Conservation (phyloP, 2,888 invertebrate genomes). For the Drosophila algonquin region DNA sequence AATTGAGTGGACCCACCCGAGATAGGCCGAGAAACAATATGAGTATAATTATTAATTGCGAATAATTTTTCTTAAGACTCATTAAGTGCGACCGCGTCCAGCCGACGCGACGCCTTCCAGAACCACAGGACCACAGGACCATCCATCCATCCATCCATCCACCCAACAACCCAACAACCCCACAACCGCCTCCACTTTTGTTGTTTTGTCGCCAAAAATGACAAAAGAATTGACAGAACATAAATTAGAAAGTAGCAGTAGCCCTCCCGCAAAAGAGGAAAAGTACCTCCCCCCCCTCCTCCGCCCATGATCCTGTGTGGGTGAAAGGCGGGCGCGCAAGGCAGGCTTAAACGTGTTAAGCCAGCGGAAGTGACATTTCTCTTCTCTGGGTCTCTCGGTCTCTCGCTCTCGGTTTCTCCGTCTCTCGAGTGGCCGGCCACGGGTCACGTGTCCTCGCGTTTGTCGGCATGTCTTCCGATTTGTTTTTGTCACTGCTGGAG, state of each 20-base stretch:
- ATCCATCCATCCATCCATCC: conserved; percentile 11
- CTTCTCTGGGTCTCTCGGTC: conserved; percentile 21
- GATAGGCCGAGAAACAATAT: conserved; percentile 67
- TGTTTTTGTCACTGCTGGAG: conserved; percentile 72
- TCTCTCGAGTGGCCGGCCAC: background rate
- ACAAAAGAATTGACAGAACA: conserved; percentile 80
- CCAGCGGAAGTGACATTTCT: conserved; percentile 78
- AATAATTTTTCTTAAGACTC: conserved; percentile 79
- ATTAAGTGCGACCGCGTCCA: conserved; percentile 75
- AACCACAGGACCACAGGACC: conserved; percentile 39
- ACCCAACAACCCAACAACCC: no score
- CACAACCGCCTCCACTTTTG: conserved; percentile 2
- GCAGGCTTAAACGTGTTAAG: conserved; percentile 77
- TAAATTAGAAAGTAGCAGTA: conserved; percentile 80
- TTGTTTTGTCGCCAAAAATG: conserved; percentile 50
- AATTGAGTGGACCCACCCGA: conserved; percentile 30
- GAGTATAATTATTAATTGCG: conserved; percentile 78
- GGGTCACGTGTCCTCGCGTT: conserved; percentile 75
- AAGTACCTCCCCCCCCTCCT: background rate
- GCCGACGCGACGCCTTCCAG: conserved; percentile 70
- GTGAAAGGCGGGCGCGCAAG: conserved; percentile 14
- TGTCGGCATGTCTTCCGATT: conserved; percentile 74
- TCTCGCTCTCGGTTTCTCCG: background rate
- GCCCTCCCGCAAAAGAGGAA: conserved; percentile 22
- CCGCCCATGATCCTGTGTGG: conserved; percentile 7